Conservation (phyloP, 2,797 vertebrate species). For the Micrastur ruficollis region DNA sequence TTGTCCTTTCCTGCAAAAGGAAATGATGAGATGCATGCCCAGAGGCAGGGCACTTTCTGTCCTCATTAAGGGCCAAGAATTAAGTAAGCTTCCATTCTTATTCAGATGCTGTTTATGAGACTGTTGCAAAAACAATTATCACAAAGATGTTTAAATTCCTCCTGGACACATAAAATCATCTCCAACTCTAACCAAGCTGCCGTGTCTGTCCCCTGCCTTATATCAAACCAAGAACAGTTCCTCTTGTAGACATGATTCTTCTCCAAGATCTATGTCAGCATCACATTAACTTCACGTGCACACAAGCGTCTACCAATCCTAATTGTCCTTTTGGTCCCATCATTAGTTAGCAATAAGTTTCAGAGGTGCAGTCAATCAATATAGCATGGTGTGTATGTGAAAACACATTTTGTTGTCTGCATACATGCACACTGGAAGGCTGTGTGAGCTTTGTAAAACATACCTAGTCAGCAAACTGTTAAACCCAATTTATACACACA, state of each 20-base stretch:
- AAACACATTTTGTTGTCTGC: background rate
- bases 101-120: background rate
- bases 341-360: background rate
- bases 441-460: background rate
- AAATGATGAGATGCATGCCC: accelerated
- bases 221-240: background rate
- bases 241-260: background rate
- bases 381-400: background rate
- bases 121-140: background rate
- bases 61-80: background rate
- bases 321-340: background rate
- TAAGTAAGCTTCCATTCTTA: background rate
- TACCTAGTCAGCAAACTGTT: constrained; percentile 56
- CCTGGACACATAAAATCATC: background rate
- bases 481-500: constrained; percentile 50
- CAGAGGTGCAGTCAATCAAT: background rate
- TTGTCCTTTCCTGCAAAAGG: background rate
- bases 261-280: background rate
- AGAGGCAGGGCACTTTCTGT: background rate
- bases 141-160: background rate
- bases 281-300: background rate
- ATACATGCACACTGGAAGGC: background rate
- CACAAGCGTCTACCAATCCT: background rate
- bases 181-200: background rate
- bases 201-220: background rate